Evolutionary conservation across 2,797 vertebrate species (phyloP).

Genomic region (Phrynocephalus forsythii): DNA sequence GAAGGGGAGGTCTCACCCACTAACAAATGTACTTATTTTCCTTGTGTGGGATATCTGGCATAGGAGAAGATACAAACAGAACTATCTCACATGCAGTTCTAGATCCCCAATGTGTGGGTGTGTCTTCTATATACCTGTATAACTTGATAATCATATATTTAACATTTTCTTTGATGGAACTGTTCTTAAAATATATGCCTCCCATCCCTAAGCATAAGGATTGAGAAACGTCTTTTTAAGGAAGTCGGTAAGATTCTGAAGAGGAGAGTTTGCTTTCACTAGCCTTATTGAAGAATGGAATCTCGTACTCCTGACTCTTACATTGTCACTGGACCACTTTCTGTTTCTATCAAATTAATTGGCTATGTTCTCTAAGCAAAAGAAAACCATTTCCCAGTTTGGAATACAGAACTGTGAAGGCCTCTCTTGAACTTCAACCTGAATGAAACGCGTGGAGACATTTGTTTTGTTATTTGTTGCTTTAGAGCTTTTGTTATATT

Average conservation of each 20-base stretch:
- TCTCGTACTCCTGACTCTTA: neutral
- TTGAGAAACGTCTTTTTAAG: constrained; percentile 25
- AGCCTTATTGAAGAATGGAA: constrained; percentile 6
- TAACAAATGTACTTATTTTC: neutral
- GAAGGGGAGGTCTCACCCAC: neutral
- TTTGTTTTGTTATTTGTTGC: constrained; percentile 85
- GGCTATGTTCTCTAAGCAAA: constrained; percentile 68
- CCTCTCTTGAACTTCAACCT: constrained; percentile 80
- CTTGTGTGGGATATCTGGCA: neutral
- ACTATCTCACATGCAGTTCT: neutral
- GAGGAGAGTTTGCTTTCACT: constrained; percentile 37
- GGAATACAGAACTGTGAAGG: constrained; percentile 82
- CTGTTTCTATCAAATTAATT: constrained; percentile 44
- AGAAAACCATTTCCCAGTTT: constrained; percentile 77
- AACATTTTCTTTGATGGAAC: neutral
- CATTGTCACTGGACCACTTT: neutral
- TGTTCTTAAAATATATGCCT: constrained; percentile 48
- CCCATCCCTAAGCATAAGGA: constrained; percentile 41
- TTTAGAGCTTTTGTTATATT: constrained; percentile 91
- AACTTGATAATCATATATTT: neutral
- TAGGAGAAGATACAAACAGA: neutral
- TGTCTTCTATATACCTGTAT: neutral
- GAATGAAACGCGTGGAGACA: constrained; percentile 78
- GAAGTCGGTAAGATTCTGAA: neutral
- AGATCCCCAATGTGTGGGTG: neutral